Conservation (phyloP, 64 coral and sea anemone species). For the Stichodactyla helianthus region DNA sequence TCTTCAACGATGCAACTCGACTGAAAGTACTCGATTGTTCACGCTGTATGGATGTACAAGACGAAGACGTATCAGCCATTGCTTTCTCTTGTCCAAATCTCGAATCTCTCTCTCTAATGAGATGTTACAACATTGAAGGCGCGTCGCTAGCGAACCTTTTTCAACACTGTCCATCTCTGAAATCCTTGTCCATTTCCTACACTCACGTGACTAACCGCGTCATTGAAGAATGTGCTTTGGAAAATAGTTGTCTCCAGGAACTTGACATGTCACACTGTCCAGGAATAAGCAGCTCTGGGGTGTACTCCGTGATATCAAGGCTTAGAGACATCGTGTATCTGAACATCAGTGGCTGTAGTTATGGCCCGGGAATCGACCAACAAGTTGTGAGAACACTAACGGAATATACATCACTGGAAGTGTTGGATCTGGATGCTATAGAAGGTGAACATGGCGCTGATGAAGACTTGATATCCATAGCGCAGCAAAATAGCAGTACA, state of each 20-base stretch:
- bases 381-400: conserved; percentile 19
- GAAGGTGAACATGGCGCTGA: neutral
- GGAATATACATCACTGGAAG: conserved; percentile 29
- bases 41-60: conserved; percentile 29
- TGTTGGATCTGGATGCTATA: conserved; percentile 35
- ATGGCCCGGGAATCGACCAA: conserved; percentile 1
- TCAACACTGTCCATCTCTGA: conserved; percentile 13
- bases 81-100: conserved; percentile 26
- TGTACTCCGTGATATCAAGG: neutral
- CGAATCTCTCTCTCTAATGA: conserved; percentile 36
- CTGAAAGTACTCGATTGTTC: conserved; percentile 40
- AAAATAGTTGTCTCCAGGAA: conserved; percentile 24
- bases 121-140: conserved; percentile 40
- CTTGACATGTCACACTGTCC: conserved; percentile 46
- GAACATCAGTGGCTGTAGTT: conserved; percentile 45
- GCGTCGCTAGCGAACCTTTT: conserved; percentile 28
- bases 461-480: conserved; percentile 21
- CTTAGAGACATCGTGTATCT: conserved; percentile 28
- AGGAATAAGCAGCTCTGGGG: conserved; percentile 5
- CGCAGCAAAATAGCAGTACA: conserved; percentile 11
- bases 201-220: conserved; percentile 31
- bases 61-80: conserved; percentile 24
- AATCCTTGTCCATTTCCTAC: conserved; percentile 41
- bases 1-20: conserved; percentile 23
- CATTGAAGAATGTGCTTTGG: conserved; percentile 4